Percentiles rank a stretch among this genome's conserved stretches.
These are phyloP conservation scores for Bombyx mandarina DNA, from an alignment of 1,140 invertebrate species.

Conservation along the genomic window DNA sequence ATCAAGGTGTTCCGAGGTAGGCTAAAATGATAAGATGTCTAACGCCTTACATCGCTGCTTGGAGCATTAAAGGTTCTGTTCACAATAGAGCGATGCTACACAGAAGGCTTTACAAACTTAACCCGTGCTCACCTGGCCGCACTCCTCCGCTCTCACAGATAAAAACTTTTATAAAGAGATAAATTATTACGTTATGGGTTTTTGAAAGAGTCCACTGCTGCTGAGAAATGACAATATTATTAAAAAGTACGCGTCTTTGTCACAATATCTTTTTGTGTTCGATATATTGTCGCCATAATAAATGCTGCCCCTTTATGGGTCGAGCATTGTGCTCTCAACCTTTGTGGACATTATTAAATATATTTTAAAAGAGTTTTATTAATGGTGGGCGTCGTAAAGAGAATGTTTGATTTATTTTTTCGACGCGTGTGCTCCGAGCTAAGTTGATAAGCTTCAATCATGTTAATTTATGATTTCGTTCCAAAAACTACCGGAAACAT, in stretches of 20 bases:
- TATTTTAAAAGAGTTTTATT: constrained; percentile 70
- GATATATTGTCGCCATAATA: constrained; percentile 70
- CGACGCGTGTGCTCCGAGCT: constrained; percentile 60
- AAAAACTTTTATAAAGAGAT: constrained; percentile 69
- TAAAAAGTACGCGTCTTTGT: constrained; percentile 69
- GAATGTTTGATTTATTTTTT: constrained; percentile 69
- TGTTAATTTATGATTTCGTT: constrained; percentile 22
- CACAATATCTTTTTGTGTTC: constrained; percentile 69
- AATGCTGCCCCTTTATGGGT: constrained; percentile 65
- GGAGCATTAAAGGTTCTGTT: no score
- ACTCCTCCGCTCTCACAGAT: constrained; percentile 43
- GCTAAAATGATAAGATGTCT: no score
- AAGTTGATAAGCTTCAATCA: constrained; percentile 52
- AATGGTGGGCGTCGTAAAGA: constrained; percentile 63
- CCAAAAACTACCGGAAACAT: not conserved
- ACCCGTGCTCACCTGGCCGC: constrained; percentile 61
- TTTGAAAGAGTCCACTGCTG: constrained; percentile 70
- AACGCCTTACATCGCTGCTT: no score
- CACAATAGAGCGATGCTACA: not conserved
- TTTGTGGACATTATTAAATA: constrained; percentile 71
- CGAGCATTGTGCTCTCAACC: constrained; percentile 56
- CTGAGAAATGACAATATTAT: constrained; percentile 72
- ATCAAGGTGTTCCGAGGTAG: no score
- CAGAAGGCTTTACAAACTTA: constrained; percentile 40
- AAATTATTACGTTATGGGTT: constrained; percentile 70